Percentiles rank a stretch among this genome's conserved stretches.
These are phyloP conservation scores for Drosophila nr. fundita DNA, from an alignment of 2,888 invertebrate species.

Conservation along the genomic window DNA sequence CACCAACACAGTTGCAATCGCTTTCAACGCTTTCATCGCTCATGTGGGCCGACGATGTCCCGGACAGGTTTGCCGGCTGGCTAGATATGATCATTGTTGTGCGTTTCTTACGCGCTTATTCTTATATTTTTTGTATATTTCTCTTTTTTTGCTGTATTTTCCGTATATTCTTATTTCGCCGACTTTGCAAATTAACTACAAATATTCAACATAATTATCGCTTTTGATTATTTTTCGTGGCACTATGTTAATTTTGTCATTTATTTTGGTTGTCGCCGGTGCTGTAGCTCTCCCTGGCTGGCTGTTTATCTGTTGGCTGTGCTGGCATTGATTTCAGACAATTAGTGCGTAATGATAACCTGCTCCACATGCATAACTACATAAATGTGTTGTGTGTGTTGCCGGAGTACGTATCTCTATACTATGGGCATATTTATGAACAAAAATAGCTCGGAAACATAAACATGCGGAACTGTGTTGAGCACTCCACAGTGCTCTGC, in stretches of 20 bases:
- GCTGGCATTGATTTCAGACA: slow-evolving; percentile 72
- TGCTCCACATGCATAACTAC: slow-evolving; percentile 69
- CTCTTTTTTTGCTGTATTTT: slow-evolving; percentile 15
- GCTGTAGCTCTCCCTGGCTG: slow-evolving; percentile 17
- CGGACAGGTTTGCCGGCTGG: slow-evolving; percentile 65
- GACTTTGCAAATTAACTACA: slow-evolving; percentile 64
- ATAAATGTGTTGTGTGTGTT: slow-evolving; percentile 8
- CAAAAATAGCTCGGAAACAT: slow-evolving; percentile 56
- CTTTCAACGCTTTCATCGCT: slow-evolving; percentile 55
- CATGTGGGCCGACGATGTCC: slow-evolving; percentile 52
- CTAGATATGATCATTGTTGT: slow-evolving; percentile 68
- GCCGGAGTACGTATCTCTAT: slow-evolving; percentile 1
- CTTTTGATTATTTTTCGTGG: slow-evolving; percentile 68
- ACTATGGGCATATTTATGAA: slow-evolving; percentile 37
- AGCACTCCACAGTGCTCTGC: slow-evolving; percentile 9
- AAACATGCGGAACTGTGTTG: slow-evolving; percentile 38
- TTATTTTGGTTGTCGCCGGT: slow-evolving; percentile 35
- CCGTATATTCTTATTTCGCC: slow-evolving; percentile 22
- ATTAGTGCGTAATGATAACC: slow-evolving; percentile 78
- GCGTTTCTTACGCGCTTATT: slow-evolving; percentile 4
- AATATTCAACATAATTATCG: slow-evolving; percentile 67
- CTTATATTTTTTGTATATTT: slow-evolving; percentile 3
- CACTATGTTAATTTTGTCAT: slow-evolving; percentile 72
- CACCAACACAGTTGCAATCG: slow-evolving; percentile 59
- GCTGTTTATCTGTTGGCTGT: slow-evolving; percentile 60